phyloP scores from a whole-genome alignment of 2,888 invertebrate species.

The Melieria picta region DNA sequence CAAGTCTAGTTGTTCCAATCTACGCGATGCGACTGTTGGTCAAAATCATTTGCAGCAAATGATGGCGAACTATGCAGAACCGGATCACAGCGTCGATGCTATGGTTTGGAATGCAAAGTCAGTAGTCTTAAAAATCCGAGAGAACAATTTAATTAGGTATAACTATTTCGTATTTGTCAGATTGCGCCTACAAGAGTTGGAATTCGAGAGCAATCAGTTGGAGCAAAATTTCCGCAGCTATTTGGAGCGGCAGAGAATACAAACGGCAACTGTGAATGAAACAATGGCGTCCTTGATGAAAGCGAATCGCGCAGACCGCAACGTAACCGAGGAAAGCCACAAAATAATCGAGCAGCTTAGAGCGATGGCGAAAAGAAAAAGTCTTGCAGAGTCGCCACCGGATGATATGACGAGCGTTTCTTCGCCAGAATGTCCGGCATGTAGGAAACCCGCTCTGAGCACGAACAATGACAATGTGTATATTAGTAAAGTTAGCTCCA shows the following conservation, averaged over 20 bases:
- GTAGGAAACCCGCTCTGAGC: no score
- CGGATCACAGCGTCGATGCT: conserved; percentile 50
- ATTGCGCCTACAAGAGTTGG: conserved; percentile 59
- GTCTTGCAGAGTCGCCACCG: no score
- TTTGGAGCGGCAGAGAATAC: conserved; percentile 50
- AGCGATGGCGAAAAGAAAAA: background rate
- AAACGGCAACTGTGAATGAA: conserved; percentile 42
- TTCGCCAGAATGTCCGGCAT: no score
- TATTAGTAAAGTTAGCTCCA: conserved; percentile 15
- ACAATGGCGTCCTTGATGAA: conserved; percentile 16
- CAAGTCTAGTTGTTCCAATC: background rate
- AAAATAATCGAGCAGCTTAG: background rate
- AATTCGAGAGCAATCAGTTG: conserved; percentile 61
- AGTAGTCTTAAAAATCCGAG: conserved; percentile 2
- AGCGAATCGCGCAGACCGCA: no score
- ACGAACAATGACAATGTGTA: conserved; percentile 3
- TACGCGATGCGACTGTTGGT: conserved; percentile 33
- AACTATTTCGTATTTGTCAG: conserved; percentile 41
- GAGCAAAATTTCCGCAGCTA: conserved; percentile 59
- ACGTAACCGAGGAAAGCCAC: background rate
- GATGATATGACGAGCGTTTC: no score
- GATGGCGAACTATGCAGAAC: conserved; percentile 44
- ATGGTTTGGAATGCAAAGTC: conserved; percentile 56
- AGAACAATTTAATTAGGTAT: no score
- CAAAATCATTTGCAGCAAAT: conserved; percentile 38